Conservation (phyloP, 2,113 vertebrate species). For the Leptobrachium leishanense region DNA sequence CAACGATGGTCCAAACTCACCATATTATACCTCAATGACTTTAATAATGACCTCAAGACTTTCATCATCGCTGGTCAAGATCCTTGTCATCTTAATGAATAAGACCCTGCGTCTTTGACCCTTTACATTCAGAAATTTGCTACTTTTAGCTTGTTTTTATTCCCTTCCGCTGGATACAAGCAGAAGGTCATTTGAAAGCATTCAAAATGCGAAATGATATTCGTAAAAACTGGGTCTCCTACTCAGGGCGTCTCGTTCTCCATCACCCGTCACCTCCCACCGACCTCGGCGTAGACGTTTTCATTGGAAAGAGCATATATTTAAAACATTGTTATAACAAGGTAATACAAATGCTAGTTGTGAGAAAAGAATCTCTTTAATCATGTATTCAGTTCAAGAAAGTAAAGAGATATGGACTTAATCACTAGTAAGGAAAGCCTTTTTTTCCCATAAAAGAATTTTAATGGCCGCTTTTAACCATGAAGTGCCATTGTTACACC, state of each 20-base stretch:
- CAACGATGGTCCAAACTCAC: too few species aligned
- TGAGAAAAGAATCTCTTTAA: constrained; percentile 65
- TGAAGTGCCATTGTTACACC: constrained; percentile 71
- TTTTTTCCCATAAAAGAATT: constrained; percentile 65
- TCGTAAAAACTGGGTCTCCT: not conserved
- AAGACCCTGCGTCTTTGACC: too few species aligned
- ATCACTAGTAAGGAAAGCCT: constrained; percentile 63
- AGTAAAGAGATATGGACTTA: constrained; percentile 66
- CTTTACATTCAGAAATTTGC: too few species aligned
- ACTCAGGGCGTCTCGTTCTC: not conserved
- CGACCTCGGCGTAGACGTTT: not conserved
- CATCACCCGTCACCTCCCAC: not conserved
- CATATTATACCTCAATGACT: too few species aligned
- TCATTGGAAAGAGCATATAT: constrained; percentile 12
- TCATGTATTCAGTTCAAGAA: constrained; percentile 64
- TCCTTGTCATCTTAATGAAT: too few species aligned
- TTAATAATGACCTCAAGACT: too few species aligned
- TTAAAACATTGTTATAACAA: constrained; percentile 24
- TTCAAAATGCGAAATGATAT: not conserved
- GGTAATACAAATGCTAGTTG: constrained; percentile 34
- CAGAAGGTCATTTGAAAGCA: too few species aligned
- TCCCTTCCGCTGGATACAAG: too few species aligned
- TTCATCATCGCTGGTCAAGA: too few species aligned
- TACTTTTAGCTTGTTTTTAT: too few species aligned
- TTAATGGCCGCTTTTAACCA: constrained; percentile 71